Evolutionary conservation across 2,888 invertebrate species (phyloP), one percentile per base, ranked within the genome.

Genomic region (Dioctria rufipes): DNA sequence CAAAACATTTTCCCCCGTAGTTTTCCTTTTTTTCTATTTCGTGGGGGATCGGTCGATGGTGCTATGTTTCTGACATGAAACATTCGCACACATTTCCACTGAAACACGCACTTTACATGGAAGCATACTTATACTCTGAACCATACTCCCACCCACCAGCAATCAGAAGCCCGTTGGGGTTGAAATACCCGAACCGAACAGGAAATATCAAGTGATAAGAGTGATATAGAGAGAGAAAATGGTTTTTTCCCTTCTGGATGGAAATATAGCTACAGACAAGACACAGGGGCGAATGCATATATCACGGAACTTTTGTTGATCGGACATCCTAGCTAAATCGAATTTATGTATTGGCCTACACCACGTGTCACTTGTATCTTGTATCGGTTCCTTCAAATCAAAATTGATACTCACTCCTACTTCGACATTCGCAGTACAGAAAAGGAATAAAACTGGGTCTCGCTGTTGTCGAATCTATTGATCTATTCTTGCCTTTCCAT

Each of bases 1-100:
- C 82, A 83, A 87, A 88, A 88, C 80, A 82, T 82, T 82, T 81
- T 81, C 81, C 81, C 78, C 80, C 65, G 69, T 63, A 51, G 65
- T 71, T 65, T 73, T 79, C 5, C 39, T 40, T 58, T 65, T 51
- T 51, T 78, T 54, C 54, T 75, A 43, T 80, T 75, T 65, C 66
- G 42, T 13, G 39, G 66, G 77, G 75, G 81, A 69, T 77, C 54
- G 78, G 80, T 81, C 67, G 79, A 80, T 77, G 80, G 82, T 78
- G 78, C 80, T 37, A 60, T 80, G 67, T 51, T 71, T 66, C 63
- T 73, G 79, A 66, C 73, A 80, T 78, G 78, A 73, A 78, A 78
- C 80, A 80, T 73, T 80, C 75, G 75, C 54, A 65, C 65, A 73
- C 66, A 77, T 13, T 61, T 77, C 39, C 43, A 63, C 39, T 49